Evolutionary conservation across 1,140 invertebrate genomes (phyloP).

Genomic region (Watersipora subatra): DNA sequence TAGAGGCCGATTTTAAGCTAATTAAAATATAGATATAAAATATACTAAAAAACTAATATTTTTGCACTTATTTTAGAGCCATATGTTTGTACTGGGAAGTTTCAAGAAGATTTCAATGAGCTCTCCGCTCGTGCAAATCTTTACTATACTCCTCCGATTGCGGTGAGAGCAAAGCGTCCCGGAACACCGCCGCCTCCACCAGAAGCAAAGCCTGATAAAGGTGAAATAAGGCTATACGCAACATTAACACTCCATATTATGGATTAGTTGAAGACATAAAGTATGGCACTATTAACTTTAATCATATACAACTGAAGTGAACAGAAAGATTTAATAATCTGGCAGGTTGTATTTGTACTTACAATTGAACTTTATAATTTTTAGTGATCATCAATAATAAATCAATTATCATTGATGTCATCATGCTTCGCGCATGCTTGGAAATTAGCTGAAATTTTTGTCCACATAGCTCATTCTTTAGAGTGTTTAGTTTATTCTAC

Average conservation of each 20-base stretch:
- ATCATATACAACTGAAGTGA: background rate
- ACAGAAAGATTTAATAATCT: background rate
- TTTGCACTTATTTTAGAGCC: background rate
- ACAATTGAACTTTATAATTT: no score
- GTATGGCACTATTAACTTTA: background rate
- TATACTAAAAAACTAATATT: background rate
- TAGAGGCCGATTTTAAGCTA: no score
- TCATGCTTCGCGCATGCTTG: no score
- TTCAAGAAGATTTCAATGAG: conserved; percentile 1
- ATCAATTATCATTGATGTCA: no score
- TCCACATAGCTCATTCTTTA: background rate
- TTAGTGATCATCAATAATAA: no score
- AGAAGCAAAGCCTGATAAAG: conserved; percentile 1
- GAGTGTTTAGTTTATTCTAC: background rate
- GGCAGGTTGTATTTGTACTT: no score
- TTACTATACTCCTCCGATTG: background rate
- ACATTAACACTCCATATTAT: background rate
- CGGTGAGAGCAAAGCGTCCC: background rate
- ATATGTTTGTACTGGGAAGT: conserved; percentile 1
- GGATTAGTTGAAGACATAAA: background rate
- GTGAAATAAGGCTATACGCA: background rate
- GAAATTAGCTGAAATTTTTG: no score
- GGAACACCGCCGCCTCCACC: conserved; percentile 1
- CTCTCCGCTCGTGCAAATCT: background rate
- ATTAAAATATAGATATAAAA: background rate